phyloP scores from a whole-genome alignment of 2,113 vertebrate genomes.

The Microtus pennsylvanicus region DNA sequence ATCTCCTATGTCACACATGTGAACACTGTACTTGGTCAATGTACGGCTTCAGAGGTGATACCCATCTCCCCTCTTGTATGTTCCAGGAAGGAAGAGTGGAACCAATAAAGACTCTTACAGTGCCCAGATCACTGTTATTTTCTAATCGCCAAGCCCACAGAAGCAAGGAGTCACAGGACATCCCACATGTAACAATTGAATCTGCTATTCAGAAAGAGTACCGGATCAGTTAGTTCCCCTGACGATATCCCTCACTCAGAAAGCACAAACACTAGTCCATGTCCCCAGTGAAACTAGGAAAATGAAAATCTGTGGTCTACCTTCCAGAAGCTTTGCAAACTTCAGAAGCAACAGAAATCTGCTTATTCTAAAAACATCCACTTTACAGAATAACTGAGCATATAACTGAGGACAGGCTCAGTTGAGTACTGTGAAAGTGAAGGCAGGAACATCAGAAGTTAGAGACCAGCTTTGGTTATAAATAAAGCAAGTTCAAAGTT shows the following conservation, averaged over 20 bases:
- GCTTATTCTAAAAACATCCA: slow-evolving; percentile 35
- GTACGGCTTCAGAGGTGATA: slow-evolving; percentile 29
- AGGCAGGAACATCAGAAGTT: background rate
- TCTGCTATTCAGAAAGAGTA: slow-evolving; percentile 48
- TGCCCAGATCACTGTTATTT: slow-evolving; percentile 14
- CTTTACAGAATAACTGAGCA: background rate
- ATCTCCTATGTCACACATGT: background rate
- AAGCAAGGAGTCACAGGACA: slow-evolving; percentile 40
- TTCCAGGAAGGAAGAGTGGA: background rate
- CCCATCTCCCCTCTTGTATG: background rate
- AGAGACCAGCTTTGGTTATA: background rate
- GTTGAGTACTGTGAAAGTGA: background rate
- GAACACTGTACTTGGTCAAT: background rate
- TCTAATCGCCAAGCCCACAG: background rate
- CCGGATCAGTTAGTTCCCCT: slow-evolving; percentile 41
- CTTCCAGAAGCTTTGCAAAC: slow-evolving; percentile 38
- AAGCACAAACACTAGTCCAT: slow-evolving; percentile 51
- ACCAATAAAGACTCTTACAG: background rate
- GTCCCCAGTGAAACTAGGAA: background rate
- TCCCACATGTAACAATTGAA: slow-evolving; percentile 47
- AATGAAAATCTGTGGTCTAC: slow-evolving; percentile 52
- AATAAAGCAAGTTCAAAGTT: background rate
- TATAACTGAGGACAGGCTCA: background rate
- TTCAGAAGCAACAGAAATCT: slow-evolving; percentile 31
- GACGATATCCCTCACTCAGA: slow-evolving; percentile 9